Evolutionary conservation across 2,797 vertebrate species (phyloP), one percentile per base, ranked within the genome.

Genomic region (Microchirus variegatus): DNA sequence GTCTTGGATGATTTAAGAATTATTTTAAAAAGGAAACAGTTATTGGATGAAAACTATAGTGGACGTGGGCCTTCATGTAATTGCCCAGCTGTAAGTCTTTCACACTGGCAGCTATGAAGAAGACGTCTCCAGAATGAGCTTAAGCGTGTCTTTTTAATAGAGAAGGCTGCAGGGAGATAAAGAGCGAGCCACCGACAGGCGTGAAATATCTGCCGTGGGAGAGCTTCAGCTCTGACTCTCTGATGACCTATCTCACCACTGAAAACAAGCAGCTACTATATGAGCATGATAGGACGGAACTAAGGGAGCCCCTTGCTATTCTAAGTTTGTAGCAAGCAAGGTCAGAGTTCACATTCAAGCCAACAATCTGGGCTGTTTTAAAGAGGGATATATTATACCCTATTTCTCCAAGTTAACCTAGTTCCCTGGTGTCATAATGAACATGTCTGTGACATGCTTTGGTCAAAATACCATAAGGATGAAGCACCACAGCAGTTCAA

Each of bases 181-280:
- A 73, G 67, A 81, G 70, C 47, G 59, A 80, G 77, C 78, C 60
- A 77, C 56, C 12, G 74, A 90, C 88, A 85, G 76, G 83, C 83
- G 74, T 89, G 85, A 90, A 90, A 92, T 85, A 75, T 83, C 70
- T 78, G 60, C 75, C 73, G 56, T 83, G 77, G 81, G 82, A 89
- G 88, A 83, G 71, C 68, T 62, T 60, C 63, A 12, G 70, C 74
- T 61, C 72, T 75, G 80, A 83, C 75, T 82, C 67, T 7, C 48
- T 53, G 68, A 80, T 83, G 85, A 90, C 81, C 87, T 89, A 82
- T 89, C 79, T 89, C 85, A 87, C 78, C 67, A 70, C 78, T 5
- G 74, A 84, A 85, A 90, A 92, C 90, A 92, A 90, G 88, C 42
- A 80, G 77, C 88, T 90, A 87, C 92, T 92, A 90, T 90, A 61